A percentile compares a stretch with the other conserved stretches of the same genome.
These are phyloP conservation scores for Argyra leucocephala DNA, from an alignment of 2,888 invertebrate species.

Conservation along the genomic window DNA sequence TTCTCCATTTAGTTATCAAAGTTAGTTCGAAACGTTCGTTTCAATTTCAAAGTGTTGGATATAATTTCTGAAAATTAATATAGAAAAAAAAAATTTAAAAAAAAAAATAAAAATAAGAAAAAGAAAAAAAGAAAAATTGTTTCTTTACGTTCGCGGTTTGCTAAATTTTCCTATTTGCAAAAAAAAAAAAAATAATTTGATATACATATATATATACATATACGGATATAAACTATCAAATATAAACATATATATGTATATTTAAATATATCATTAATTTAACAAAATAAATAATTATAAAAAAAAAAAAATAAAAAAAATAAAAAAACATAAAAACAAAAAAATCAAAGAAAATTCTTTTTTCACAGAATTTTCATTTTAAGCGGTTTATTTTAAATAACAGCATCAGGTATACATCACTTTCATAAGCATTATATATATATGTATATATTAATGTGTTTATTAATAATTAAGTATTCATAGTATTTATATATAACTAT, in stretches of 20 bases:
- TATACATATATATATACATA: no score
- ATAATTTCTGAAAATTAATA: no score
- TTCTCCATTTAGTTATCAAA: slow-evolving; percentile 8
- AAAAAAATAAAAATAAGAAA: background rate
- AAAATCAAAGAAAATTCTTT: no score
- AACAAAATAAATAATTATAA: no score
- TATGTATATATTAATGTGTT: background rate
- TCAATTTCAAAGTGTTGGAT: background rate
- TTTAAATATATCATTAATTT: no score
- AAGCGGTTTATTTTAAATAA: no score
- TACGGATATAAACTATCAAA: no score
- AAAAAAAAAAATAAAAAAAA: no score
- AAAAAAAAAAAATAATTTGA: background rate
- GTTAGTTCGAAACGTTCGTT: slow-evolving; percentile 6
- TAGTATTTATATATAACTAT: background rate
- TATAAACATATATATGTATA: no score
- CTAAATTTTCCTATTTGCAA: background rate
- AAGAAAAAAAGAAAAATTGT: background rate
- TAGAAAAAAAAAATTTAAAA: background rate
- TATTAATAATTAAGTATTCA: background rate
- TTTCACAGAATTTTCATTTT: no score
- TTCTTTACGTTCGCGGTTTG: background rate
- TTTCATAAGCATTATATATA: background rate
- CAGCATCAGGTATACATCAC: no score
- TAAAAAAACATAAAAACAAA: no score